phyloP scores from a whole-genome alignment of 2,888 invertebrate genomes.

The Urechis unicinctus region DNA sequence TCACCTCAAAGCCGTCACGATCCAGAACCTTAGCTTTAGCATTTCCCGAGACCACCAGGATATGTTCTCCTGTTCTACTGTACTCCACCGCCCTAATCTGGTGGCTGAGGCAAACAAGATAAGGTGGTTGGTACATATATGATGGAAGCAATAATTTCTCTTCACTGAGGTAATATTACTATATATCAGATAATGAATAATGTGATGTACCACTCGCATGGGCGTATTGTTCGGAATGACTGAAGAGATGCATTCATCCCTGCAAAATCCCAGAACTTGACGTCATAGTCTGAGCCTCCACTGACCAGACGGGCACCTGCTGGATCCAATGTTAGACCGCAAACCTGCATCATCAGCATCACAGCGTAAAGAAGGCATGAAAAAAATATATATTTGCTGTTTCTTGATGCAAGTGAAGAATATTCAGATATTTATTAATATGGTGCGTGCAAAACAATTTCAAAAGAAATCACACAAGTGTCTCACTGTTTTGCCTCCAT shows the following conservation, averaged over 20 bases:
- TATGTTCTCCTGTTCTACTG: conserved; percentile 86
- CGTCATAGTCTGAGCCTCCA: conserved; percentile 92
- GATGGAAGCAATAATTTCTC: too few relatives aligned
- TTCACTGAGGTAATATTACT: too few relatives aligned
- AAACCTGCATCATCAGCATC: conserved; percentile 40
- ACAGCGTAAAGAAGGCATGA: neutral
- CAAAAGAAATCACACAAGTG: too few relatives aligned
- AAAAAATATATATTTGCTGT: neutral
- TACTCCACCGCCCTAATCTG: conserved; percentile 85
- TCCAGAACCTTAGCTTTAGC: conserved; percentile 79
- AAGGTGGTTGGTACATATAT: too few relatives aligned
- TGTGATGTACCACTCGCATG: too few relatives aligned
- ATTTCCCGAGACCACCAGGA: conserved; percentile 86
- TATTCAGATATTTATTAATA: neutral
- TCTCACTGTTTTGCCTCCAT: conserved; percentile 77
- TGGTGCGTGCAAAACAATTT: neutral
- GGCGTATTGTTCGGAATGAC: conserved; percentile 86
- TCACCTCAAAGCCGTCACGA: conserved; percentile 85
- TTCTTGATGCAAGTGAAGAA: too few relatives aligned
- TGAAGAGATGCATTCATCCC: conserved; percentile 92
- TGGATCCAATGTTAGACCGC: conserved; percentile 85
- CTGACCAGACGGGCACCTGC: conserved; percentile 85
- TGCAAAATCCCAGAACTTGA: conserved; percentile 97
- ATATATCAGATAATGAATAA: too few relatives aligned
- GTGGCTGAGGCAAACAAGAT: conserved; percentile 56